Base-by-base conservation (phyloP, 1,140 invertebrate genomes). In the Rhyacophila brunnea region DNA sequence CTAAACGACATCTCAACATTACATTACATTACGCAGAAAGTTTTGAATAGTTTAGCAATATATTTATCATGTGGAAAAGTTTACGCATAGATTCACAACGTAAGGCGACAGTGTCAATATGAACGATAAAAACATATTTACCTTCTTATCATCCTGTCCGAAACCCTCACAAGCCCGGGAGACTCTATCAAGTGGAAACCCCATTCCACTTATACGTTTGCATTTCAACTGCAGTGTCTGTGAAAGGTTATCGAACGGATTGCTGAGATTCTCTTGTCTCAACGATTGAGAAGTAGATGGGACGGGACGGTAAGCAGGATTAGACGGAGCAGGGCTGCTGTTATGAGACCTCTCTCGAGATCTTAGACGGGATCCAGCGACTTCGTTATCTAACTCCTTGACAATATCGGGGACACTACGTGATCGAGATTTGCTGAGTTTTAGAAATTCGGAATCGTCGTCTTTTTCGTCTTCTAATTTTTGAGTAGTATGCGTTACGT, bases 81-180 rank as follows among this genome's bases (percentile, higher is more conserved):
- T n/a, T n/a, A n/a, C n/a, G n/a, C n/a, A n/a, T n/a, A n/a, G n/a
- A n/a, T n/a, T n/a, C n/a, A n/a, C n/a, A n/a, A n/a, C n/a, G n/a
- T n/a, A n/a, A n/a, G n/a, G n/a, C n/a, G n/a, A n/a, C n/a, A n/a
- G 23, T 28, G 9, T 9, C 3, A 28, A 9, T 9, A 28, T 28
- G 3, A 28, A 28, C 23, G 4, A 28, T 28, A 28, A 28, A 52
- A 40, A 35, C 13, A 17, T 17, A 38, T 34, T 77, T 68, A 93
- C 90, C 82, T 91, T 92, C 73, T 92, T 92, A 73, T 93, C 88
- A 78, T 93, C 88, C 60, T 85, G 80, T 61, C 90, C 90, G 51
- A 91, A 79, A 46, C 85, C 74, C 60, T 83, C 81, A 65, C 90
- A 87, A 10, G 90, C 87, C 62, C 88, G 82, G 4, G 88, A 84